Evolutionary conservation across 30 jellyfish, hydroid and myxozoan genomes (phyloP).

Genomic region (Catostylus mosaicus): DNA sequence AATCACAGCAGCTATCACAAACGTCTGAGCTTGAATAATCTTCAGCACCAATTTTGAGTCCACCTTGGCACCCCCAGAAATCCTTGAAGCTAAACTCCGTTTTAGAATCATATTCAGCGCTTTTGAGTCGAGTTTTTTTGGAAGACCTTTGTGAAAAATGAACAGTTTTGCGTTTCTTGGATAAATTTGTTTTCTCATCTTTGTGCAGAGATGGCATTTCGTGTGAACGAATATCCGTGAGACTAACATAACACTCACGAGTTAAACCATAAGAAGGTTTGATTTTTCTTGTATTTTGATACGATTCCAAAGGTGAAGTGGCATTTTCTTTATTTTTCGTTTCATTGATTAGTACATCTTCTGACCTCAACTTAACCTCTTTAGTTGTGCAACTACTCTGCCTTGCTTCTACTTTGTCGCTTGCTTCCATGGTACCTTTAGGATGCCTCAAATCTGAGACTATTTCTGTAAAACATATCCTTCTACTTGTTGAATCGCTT

Average conservation of each 20-base stretch:
- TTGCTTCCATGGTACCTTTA: not conserved
- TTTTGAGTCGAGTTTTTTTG: conserved; percentile 9
- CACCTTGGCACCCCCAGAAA: not conserved
- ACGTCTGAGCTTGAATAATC: not conserved
- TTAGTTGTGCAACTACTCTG: not conserved
- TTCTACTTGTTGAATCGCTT: not conserved
- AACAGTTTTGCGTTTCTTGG: not conserved
- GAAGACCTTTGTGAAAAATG: not conserved
- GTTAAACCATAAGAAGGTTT: not conserved
- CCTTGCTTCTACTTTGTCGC: not conserved
- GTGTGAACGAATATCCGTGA: not conserved
- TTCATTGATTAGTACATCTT: not conserved
- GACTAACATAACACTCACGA: conserved; percentile 31
- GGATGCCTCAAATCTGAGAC: not conserved
- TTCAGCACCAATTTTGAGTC: conserved; percentile 1
- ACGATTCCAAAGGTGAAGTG: not conserved
- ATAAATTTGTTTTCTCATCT: not conserved
- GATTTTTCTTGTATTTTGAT: not conserved
- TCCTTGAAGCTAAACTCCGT: not conserved
- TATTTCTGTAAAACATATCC: not conserved
- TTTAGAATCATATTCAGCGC: not conserved
- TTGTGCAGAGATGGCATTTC: not conserved
- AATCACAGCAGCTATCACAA: conserved; percentile 56
- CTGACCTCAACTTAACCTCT: not conserved
- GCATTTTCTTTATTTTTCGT: not conserved